Evolutionary conservation across 2,888 invertebrate genomes (phyloP), one percentile per base, ranked within the genome.

Genomic region (Himalopsyche japonica): DNA sequence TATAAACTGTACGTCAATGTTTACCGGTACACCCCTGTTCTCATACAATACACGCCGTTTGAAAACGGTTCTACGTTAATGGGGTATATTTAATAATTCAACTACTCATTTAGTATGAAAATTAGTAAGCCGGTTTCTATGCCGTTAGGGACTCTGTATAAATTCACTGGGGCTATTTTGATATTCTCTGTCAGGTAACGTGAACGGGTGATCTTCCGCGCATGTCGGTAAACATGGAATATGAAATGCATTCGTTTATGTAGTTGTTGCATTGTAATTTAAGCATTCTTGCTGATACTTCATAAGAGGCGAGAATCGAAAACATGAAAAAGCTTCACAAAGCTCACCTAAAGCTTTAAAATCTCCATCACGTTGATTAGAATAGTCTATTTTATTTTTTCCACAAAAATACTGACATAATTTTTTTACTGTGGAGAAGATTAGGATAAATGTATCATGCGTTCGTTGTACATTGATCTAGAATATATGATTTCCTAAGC

Each of bases 71-170:
- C 77, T 80, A 79, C 70, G 49, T 57, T 85, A 85, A 85, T 84
- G 84, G 83, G 78, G 64, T 47, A 30, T 77, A 76, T 79, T 85
- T 48, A 85, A 85, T 83, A 85, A 84, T 85, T 83, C 85, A 85
- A 47, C 18, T 30, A 49, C 64, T 85, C 83, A 84, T 85, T 85
- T 77, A 32, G 83, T 81, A 85, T 85, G 83, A 85, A 85, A 85
- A 85, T 85, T 83, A 85, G 83, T 81, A 76, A 81, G 81, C 79
- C 20, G 76, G 43, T 78, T 81, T 32, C 43, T 76, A 43, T 78
- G 78, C 49, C 80, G 76, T 76, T 43, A 49, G 83, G 83, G 80
- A 81, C 76, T 34, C 15, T 27, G 27, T 76, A 76, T 83, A 79
- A 82, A 82, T 76, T 70, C 82, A 30, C 48, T 43, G 80, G 80